Base-by-base conservation (phyloP, 1,140 invertebrate species). In the Temnothorax curvispinosus region DNA sequence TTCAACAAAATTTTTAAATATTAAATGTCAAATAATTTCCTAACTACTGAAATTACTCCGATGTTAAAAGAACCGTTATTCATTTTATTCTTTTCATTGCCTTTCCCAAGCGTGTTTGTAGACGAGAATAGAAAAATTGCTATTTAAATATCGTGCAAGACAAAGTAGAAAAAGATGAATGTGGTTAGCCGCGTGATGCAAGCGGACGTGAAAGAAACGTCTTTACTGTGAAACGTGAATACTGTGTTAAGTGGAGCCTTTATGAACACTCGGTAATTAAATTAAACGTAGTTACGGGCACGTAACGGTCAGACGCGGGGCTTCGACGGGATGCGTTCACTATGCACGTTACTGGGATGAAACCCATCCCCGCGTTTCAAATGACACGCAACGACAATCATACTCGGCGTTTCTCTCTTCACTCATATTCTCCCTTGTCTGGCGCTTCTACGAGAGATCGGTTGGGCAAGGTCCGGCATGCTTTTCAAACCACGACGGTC, bases 381-480 rank as follows among this genome's bases (percentile, higher is more conserved):
- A 75, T 84, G 69, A 77, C 58, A 67, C 72, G 81, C 52, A 75
- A 85, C 75, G 81, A 50, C 72, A 89, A 85, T 88, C 85, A 87
- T 88, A 84, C 80, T 27, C 72, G 56, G 35, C 35, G 58, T n/a
- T 62, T 82, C 74, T 50, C 62, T 64, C 52, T 88, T 87, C 62
- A 50, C 67, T 74, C 56, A 50, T 85, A 62, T 86, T 88, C 65
- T 75, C 86, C 78, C 86, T 74, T 52, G 72, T 50, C 72, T 69
- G 64, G 41, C 52, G 76, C 76, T 75, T 75, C 85, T 74, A 87
- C 58, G 56, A 60, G 65, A 82, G 81, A 75, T 76, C 38, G 85
- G 86, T 89, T 89, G 86, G 69, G 88, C 52, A 89, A 88, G 88
- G 88, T 89, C 88, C 81, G 88, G 88, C 50, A 67, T 67, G 86